A percentile compares a stretch with the other conserved stretches of the same genome.
Evolutionary conservation across 1,140 invertebrate genomes (phyloP).

Genomic region (Drosophila subobscura): DNA sequence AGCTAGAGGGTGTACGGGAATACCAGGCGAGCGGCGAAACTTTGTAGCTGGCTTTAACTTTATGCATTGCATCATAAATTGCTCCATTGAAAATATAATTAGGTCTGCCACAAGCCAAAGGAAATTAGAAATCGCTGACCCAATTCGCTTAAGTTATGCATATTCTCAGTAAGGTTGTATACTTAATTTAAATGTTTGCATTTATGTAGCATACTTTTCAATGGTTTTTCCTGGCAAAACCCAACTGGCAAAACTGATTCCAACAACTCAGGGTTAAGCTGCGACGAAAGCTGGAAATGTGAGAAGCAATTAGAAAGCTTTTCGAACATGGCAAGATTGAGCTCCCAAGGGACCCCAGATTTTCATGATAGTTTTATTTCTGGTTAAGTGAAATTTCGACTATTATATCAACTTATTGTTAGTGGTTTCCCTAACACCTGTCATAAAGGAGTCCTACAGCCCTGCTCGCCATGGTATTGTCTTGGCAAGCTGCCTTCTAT

Average conservation of each 20-base stretch:
- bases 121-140: background rate
- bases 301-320: too few relatives aligned
- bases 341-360: too few relatives aligned
- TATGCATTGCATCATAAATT: constrained; percentile 7
- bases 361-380: too few relatives aligned
- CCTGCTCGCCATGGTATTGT: too few relatives aligned
- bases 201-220: too few relatives aligned
- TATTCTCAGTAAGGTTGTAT: background rate
- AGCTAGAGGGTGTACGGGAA: background rate
- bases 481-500: constrained; percentile 38
- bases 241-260: too few relatives aligned
- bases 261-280: too few relatives aligned
- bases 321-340: too few relatives aligned
- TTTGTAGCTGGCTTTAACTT: constrained; percentile 49
- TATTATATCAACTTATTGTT: constrained; percentile 22
- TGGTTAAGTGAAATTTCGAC: constrained; percentile 42
- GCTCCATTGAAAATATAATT: constrained; percentile 1
- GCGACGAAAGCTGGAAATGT: too few relatives aligned
- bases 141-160: background rate
- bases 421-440: constrained; percentile 64
- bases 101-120: constrained; percentile 4
- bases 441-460: constrained; percentile 40
- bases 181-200: background rate
- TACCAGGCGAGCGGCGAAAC: constrained; percentile 17
- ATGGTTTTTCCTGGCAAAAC: too few relatives aligned